These are phyloP conservation scores for Protonibea diacanthus DNA, from an alignment of 2,797 vertebrate genomes.

Conservation along the genomic window DNA sequence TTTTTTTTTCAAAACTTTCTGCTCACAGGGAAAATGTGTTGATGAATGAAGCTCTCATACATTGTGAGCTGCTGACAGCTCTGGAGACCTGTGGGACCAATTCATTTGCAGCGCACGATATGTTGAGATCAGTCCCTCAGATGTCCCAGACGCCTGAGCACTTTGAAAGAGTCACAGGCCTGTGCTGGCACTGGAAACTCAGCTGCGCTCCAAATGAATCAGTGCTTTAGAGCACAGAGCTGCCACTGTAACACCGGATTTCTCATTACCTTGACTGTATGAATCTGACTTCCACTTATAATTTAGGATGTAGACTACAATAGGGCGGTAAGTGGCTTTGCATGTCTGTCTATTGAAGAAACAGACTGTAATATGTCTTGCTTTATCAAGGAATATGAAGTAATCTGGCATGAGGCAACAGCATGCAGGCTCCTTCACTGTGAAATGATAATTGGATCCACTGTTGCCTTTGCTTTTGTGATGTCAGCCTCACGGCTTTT, in stretches of 20 bases:
- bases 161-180: conserved; percentile 67
- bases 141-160: conserved; percentile 71
- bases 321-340: conserved; percentile 15
- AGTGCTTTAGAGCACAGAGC: conserved; percentile 23
- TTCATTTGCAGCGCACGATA: conserved; percentile 80
- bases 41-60: conserved; percentile 86
- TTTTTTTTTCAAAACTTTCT: conserved; percentile 59
- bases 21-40: conserved; percentile 70
- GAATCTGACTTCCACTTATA: conserved; percentile 44
- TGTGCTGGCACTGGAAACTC: conserved; percentile 61
- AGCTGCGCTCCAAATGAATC: conserved; percentile 63
- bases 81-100: conserved; percentile 75
- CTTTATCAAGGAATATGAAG: conserved; percentile 32
- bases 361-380: neutral
- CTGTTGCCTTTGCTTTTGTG: conserved; percentile 52
- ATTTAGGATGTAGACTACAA: conserved; percentile 26
- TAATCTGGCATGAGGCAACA: conserved; percentile 27
- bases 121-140: conserved; percentile 79
- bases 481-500: conserved; percentile 23
- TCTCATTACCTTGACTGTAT: conserved; percentile 54
- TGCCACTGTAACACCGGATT: conserved; percentile 29
- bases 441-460: conserved; percentile 61
- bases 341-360: conserved; percentile 27
- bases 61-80: conserved; percentile 85
- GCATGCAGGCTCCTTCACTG: conserved; percentile 9